Percentiles rank a stretch among this genome's conserved stretches.
Evolutionary conservation across 2,888 invertebrate species (phyloP).

Genomic region (Ctena decussata): DNA sequence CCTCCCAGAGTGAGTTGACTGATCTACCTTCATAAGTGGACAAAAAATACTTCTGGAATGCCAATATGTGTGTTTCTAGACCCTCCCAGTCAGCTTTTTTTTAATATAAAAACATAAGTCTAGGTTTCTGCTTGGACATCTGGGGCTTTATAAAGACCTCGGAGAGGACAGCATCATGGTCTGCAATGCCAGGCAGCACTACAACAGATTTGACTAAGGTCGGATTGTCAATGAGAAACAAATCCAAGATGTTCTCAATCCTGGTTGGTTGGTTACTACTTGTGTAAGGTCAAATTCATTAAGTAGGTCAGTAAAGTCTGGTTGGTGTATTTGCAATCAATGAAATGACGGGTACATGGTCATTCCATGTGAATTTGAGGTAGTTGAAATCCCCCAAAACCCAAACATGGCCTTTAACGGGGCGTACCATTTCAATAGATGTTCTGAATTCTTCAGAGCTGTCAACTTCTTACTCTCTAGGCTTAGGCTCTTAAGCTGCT

Average conservation of each 20-base stretch:
- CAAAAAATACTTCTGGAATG: conserved; percentile 12
- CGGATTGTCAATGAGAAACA: neutral
- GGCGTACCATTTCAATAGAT: neutral
- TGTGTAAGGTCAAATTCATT: neutral
- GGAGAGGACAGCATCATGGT: neutral
- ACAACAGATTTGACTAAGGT: neutral
- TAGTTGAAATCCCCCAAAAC: neutral
- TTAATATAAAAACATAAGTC: conserved; percentile 19
- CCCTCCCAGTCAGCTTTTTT: conserved; percentile 19
- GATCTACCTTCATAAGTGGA: neutral
- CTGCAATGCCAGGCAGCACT: neutral
- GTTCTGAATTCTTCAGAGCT: neutral
- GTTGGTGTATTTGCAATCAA: neutral
- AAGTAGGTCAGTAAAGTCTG: neutral
- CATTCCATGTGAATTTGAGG: neutral
- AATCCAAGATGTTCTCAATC: neutral
- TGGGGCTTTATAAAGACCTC: neutral
- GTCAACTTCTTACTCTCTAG: neutral
- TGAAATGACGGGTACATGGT: neutral
- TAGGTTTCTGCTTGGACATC: neutral
- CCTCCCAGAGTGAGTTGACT: neutral
- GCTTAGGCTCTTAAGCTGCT: neutral
- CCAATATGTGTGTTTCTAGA: neutral
- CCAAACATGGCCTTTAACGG: neutral
- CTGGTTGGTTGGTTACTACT: neutral